Evolutionary conservation across 2,888 invertebrate species (phyloP).

Genomic region (Hybos culiciformis): DNA sequence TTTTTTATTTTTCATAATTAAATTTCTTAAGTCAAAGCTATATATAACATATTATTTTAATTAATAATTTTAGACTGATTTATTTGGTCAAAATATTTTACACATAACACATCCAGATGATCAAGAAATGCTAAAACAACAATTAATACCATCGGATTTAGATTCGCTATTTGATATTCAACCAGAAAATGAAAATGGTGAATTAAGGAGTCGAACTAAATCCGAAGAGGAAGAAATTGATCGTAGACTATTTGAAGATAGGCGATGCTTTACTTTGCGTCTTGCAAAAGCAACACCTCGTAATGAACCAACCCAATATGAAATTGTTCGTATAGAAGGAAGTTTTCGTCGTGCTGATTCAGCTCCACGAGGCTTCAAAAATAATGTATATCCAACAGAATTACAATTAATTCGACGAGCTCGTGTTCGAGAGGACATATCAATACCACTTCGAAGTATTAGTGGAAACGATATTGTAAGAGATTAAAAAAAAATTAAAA

Average conservation of each 20-base stretch:
- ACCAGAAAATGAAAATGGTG: slow-evolving; percentile 40
- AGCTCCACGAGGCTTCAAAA: slow-evolving; percentile 39
- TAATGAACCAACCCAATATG: slow-evolving; percentile 57
- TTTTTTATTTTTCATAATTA: too few species aligned
- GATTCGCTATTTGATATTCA: slow-evolving; percentile 33
- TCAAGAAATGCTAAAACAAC: slow-evolving; percentile 54
- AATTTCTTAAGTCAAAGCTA: too few species aligned
- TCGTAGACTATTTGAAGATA: slow-evolving; percentile 34
- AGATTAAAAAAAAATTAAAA: too few species aligned
- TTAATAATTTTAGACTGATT: slow-evolving; percentile 60
- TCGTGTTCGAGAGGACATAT: slow-evolving; percentile 40
- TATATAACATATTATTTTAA: too few species aligned
- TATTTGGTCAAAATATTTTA: slow-evolving; percentile 68
- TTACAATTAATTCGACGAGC: slow-evolving; percentile 38
- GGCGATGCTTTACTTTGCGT: slow-evolving; percentile 44
- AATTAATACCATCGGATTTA: slow-evolving; percentile 42
- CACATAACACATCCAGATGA: slow-evolving; percentile 70
- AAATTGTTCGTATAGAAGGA: slow-evolving; percentile 55
- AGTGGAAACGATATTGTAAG: slow-evolving; percentile 49
- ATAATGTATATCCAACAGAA: slow-evolving; percentile 33
- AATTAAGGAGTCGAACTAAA: slow-evolving; percentile 38
- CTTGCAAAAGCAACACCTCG: slow-evolving; percentile 55
- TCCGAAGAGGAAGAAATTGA: slow-evolving; percentile 31
- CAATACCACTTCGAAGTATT: slow-evolving; percentile 37
- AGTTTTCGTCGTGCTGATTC: slow-evolving; percentile 44